Evolutionary conservation across 1,140 invertebrate genomes (phyloP).

Genomic region (Monomorium pharaonis): DNA sequence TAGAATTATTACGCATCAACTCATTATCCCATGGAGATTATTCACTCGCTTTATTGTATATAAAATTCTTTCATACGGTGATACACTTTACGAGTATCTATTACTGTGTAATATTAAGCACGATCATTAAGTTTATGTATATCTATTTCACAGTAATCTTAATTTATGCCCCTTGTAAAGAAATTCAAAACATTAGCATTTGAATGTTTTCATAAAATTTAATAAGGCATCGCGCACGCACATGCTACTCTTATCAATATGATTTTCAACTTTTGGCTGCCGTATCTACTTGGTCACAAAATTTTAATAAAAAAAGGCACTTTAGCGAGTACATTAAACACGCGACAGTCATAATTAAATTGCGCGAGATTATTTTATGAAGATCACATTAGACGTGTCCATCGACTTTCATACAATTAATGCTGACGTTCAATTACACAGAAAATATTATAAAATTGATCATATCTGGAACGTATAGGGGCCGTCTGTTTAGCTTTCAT

Average conservation of each 20-base stretch:
- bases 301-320: neutral
- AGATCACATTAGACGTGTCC: neutral
- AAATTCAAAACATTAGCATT: neutral
- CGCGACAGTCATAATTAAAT: slow-evolving; percentile 35
- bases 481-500: slow-evolving; percentile 29
- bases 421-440: neutral
- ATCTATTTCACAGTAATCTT: neutral
- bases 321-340: neutral
- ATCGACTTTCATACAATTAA: slow-evolving; percentile 38
- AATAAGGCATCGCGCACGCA: neutral
- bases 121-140: neutral
- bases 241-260: neutral
- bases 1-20: slow-evolving; percentile 12
- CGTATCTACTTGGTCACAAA: neutral
- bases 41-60: slow-evolving; percentile 2
- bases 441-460: slow-evolving; percentile 45
- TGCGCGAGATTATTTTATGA: slow-evolving; percentile 8
- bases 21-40: neutral
- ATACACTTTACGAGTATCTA: neutral
- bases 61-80: neutral
- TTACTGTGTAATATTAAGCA: neutral
- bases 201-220: slow-evolving; percentile 2
- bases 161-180: neutral
- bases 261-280: neutral
- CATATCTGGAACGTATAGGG: slow-evolving; percentile 4